phyloP scores from a whole-genome alignment of 2,797 vertebrate species.

The Acrossocheilus wenchowensis region DNA sequence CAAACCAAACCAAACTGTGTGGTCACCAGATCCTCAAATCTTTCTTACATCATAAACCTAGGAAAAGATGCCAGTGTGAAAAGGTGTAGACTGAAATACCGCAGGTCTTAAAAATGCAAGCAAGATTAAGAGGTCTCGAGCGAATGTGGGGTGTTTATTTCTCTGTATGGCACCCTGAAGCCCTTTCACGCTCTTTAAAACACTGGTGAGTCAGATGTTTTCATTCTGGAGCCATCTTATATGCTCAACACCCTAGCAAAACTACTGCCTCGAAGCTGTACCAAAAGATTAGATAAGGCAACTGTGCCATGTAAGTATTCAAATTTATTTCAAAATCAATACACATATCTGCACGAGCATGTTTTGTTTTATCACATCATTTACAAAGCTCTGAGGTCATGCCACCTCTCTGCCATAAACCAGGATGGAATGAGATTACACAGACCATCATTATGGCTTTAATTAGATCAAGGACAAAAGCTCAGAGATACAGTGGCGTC shows the following conservation, averaged over 20 bases:
- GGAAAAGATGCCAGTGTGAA: constrained; percentile 2
- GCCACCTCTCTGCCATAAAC: constrained; percentile 18
- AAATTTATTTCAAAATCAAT: constrained; percentile 14
- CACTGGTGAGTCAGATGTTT: constrained; percentile 57
- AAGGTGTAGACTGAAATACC: constrained; percentile 7
- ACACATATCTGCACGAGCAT: neutral
- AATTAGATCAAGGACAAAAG: constrained; percentile 14
- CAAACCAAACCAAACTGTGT: constrained; percentile 11
- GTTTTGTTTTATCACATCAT: constrained; percentile 31
- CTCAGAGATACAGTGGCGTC: neutral
- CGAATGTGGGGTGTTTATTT: constrained; percentile 2
- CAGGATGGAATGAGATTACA: constrained; percentile 31
- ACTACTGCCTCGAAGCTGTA: constrained; percentile 36
- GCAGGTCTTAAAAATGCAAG: neutral
- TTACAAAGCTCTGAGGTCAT: constrained; percentile 9
- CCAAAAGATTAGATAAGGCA: constrained; percentile 26
- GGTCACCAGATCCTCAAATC: constrained; percentile 11
- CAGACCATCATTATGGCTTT: constrained; percentile 10
- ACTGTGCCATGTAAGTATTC: neutral
- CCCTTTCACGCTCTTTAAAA: constrained; percentile 35
- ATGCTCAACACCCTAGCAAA: constrained; percentile 35
- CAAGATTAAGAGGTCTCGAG: neutral
- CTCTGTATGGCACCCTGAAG: neutral
- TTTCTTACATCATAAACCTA: constrained; percentile 9
- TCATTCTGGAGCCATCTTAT: constrained; percentile 54